Evolutionary conservation across 92 coral and sea anemone species (phyloP), one percentile per base, ranked within the genome.

Genomic region (Paramuricea clavata): DNA sequence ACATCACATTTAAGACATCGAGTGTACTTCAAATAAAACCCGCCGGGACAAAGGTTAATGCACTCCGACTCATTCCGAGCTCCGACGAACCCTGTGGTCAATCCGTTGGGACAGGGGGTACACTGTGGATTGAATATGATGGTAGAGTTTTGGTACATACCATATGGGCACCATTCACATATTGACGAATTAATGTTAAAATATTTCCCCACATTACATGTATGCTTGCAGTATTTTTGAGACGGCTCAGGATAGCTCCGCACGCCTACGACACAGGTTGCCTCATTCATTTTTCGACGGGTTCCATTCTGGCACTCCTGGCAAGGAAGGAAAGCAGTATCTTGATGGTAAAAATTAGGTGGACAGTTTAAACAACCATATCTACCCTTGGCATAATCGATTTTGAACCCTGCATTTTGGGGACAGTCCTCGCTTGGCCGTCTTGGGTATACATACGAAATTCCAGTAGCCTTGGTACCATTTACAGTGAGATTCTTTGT

Each of bases 131-230:
- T 31, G 1, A 74, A 42, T 30, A 16, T 23, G 23, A 26, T 49
- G 4, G 33, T 72, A 25, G 72, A 57, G 19, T 85, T 78, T 33
- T 85, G 89, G 61, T 85, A 85, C 1, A 35, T 31, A 6, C 81
- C 81, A 27, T 52, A 32, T 1, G 89, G 89, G 32, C 89, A 85
- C 89, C 89, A 85, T 23, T 85, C 89, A 36, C 89, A 85, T 3
- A 85, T 19, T 2, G 69, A 12, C 4, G 83, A 78, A 56, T 57
- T 56, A 17, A 12, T 1, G 16, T 57, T 78, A 36, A 27, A 78
- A 22, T 27, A 78, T 50, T 78, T 78, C 16, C 83, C 83, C 3
- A 52, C 2, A 17, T 17, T 16, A 28, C 83, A 78, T 28, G 83
- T 78, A 56, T 78, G 83, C 15, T 78, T 39, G 49, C 83, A 78